Conservation (phyloP, 2,797 vertebrate genomes). For the Leptoclinus maculatus region DNA sequence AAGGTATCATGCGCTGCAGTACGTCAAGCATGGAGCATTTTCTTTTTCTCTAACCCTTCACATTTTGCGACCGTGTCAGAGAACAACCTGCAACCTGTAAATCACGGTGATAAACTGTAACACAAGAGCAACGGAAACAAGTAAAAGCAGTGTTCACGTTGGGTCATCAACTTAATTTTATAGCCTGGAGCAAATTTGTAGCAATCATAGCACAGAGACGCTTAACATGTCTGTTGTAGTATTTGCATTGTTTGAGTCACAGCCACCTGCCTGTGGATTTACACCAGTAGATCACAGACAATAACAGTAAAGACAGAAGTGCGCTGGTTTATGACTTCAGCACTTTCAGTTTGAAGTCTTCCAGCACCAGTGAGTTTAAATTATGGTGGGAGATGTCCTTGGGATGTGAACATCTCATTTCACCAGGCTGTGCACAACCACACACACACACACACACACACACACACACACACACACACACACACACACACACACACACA, state of each 20-base stretch:
- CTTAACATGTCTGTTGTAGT: slow-evolving; percentile 44
- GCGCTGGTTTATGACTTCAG: slow-evolving; percentile 81
- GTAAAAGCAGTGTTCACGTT: slow-evolving; percentile 35
- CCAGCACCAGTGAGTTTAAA: slow-evolving; percentile 82
- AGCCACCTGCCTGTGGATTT: slow-evolving; percentile 72
- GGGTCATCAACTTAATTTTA: slow-evolving; percentile 66
- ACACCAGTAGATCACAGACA: slow-evolving; percentile 76
- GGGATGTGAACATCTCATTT: slow-evolving; percentile 85
- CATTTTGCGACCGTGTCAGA: slow-evolving; percentile 29
- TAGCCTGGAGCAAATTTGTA: slow-evolving; percentile 38
- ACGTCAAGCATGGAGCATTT: slow-evolving; percentile 36
- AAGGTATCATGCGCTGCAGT: slow-evolving; percentile 46
- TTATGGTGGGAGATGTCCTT: slow-evolving; percentile 84
- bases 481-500: slow-evolving; percentile 40
- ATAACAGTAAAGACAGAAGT: slow-evolving; percentile 80
- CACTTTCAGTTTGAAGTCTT: slow-evolving; percentile 81
- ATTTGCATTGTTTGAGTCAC: slow-evolving; percentile 72
- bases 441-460: slow-evolving; percentile 34
- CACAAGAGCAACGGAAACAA: slow-evolving; percentile 13
- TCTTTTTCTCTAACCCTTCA: slow-evolving; percentile 31
- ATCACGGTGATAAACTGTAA: slow-evolving; percentile 52
- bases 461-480: slow-evolving; percentile 21
- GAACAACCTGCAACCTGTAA: slow-evolving; percentile 39
- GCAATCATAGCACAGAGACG: slow-evolving; percentile 46
- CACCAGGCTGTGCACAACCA: slow-evolving; percentile 57